Conservation (phyloP, 2,888 invertebrate genomes). For the Noctua janthe region DNA sequence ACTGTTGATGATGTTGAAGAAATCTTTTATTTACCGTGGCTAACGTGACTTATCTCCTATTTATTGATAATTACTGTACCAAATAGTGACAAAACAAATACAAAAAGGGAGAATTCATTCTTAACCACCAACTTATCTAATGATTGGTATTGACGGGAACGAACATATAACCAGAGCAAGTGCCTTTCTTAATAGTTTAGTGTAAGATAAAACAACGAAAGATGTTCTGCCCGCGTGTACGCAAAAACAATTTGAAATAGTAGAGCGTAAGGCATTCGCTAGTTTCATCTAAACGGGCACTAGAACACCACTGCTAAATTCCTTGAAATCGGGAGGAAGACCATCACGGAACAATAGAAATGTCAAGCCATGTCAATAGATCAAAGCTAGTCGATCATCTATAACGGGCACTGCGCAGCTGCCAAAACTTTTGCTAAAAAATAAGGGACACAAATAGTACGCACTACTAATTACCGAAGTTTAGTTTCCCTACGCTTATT, state of each 20-base stretch:
- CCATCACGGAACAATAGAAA: constrained; percentile 47
- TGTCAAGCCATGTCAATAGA: constrained; percentile 63
- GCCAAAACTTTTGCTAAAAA: constrained; percentile 68
- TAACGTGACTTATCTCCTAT: neutral
- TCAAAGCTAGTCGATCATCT: constrained; percentile 62
- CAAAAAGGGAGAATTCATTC: neutral
- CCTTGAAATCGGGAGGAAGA: constrained; percentile 6
- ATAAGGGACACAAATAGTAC: constrained; percentile 63
- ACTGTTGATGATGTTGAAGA: neutral
- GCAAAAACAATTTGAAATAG: neutral
- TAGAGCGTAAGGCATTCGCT: neutral
- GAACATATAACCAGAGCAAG: neutral
- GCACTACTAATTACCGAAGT: constrained; percentile 63
- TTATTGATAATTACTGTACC: neutral
- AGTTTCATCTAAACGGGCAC: neutral
- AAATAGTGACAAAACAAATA: neutral
- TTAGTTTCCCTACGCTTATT: constrained; percentile 61
- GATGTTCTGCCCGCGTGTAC: neutral
- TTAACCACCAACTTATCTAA: neutral
- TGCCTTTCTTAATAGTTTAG: neutral
- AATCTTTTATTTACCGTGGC: neutral
- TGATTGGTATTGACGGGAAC: neutral
- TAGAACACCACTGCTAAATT: neutral
- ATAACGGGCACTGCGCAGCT: constrained; percentile 56
- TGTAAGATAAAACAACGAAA: neutral